Evolutionary conservation across 1,140 invertebrate species (phyloP), one percentile per base, ranked within the genome.

Genomic region (Chironomus striatipennis): DNA sequence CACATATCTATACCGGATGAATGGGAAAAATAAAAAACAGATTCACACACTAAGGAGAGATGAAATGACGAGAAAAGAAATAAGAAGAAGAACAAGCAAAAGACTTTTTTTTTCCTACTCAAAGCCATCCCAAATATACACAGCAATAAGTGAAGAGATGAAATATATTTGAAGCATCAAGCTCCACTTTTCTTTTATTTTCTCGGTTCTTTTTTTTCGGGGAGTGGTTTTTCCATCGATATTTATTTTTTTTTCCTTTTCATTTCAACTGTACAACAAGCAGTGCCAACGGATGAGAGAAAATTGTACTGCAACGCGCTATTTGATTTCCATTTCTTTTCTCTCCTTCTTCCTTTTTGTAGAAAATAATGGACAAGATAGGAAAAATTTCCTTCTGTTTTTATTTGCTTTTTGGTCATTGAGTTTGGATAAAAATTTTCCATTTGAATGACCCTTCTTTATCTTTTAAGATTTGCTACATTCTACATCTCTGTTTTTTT

Each of bases 141-240:
- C 18, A 18, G 17, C 20, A 18, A 12, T 57, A 21, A 21, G 9
- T 4, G 17, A 20, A 20, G 65, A 70, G 17, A 70, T 70, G 65
- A 21, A 70, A 21, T n/a, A 57, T 12, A 12, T 12, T 57, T 57
- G 47, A 57, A 10, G 47, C 47, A 57, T 57, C 47, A 20, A 18
- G 17, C 65, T 70, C 9, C 65, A 9, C 20, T 70, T 70, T 20
- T 70, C 17, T 67, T n/a, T 67, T 67, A n/a, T 18, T 67, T 67
- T 20, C 18, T n/a, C n/a, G n/a, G n/a, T n/a, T n/a, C n/a, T n/a
- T n/a, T n/a, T n/a, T 70, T 70, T 70, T 70, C 65, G 65, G 65
- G 65, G 65, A 70, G 65, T 70, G 65, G 65, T 70, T 70, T 57
- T 70, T 70, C 65, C 65, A 70, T 70, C 65, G 65, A 70, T 70